These are phyloP conservation scores for Nothocercus julius DNA, from an alignment of 2,113 vertebrate species.

Conservation along the genomic window DNA sequence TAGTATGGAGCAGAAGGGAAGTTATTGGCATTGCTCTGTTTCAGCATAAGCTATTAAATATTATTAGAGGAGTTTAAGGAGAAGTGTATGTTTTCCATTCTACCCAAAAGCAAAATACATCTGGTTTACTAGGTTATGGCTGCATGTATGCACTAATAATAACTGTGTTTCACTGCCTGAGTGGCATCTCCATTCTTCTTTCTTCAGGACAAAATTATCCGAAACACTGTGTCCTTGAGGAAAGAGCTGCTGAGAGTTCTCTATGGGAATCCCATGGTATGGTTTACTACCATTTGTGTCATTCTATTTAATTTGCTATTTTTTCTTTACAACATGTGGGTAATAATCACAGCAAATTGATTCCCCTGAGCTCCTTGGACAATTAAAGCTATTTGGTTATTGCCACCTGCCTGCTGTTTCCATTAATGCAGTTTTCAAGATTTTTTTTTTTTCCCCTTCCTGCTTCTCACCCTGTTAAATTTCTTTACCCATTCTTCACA, in stretches of 20 bases:
- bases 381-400: constrained; percentile 69
- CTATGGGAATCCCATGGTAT: constrained; percentile 28
- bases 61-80: background rate
- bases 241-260: background rate
- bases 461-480: constrained; percentile 32
- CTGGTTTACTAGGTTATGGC: background rate
- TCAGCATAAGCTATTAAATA: background rate
- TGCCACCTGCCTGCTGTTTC: constrained; percentile 66
- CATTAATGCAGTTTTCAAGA: constrained; percentile 54
- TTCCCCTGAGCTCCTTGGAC: constrained; percentile 52
- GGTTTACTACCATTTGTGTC: constrained; percentile 37
- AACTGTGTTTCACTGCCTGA: background rate
- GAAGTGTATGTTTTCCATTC: background rate
- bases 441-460: background rate
- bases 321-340: constrained; percentile 44
- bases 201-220: constrained; percentile 30
- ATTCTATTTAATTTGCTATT: constrained; percentile 57
- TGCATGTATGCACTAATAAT: background rate
- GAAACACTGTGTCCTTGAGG: constrained; percentile 20
- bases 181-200: background rate
- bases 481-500: constrained; percentile 4
- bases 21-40: background rate
- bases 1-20: background rate
- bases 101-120: background rate
- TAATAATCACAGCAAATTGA: constrained; percentile 67